These are phyloP conservation scores for Gymnodraco acuticeps DNA, from an alignment of 2,797 vertebrate genomes.

Conservation along the genomic window DNA sequence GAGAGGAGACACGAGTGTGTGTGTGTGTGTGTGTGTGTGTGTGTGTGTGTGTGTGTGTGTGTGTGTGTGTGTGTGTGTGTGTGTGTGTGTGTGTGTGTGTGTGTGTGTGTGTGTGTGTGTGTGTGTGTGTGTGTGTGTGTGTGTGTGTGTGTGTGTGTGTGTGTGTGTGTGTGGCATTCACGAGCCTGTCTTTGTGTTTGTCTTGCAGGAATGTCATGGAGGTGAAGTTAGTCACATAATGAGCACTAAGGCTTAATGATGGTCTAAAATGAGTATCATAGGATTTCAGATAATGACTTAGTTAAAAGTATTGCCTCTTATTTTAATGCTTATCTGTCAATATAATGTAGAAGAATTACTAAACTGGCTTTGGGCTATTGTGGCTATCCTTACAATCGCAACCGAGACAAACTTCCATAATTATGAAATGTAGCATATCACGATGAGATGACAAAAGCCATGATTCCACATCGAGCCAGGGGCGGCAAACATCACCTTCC, in stretches of 20 bases:
- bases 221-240: conserved; percentile 2
- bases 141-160: not conserved
- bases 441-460: no score
- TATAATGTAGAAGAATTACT: not conserved
- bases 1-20: conserved; percentile 3
- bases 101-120: no score
- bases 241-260: not conserved
- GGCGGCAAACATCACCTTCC: no score
- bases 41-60: not conserved
- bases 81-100: no score
- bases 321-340: conserved; percentile 7
- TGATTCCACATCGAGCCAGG: no score
- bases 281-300: conserved; percentile 12
- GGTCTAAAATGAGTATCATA: not conserved
- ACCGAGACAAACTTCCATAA: no score
- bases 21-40: not conserved
- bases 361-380: not conserved
- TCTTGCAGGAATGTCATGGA: not conserved
- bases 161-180: conserved; percentile 9
- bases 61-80: not conserved
- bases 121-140: no score
- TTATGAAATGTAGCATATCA: no score
- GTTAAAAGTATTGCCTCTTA: conserved; percentile 8
- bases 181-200: conserved; percentile 13
- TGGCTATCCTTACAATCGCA: not conserved